Evolutionary conservation across 2,888 invertebrate genomes (phyloP), one percentile per base, ranked within the genome.

Genomic region (Dryobotodes eremita): DNA sequence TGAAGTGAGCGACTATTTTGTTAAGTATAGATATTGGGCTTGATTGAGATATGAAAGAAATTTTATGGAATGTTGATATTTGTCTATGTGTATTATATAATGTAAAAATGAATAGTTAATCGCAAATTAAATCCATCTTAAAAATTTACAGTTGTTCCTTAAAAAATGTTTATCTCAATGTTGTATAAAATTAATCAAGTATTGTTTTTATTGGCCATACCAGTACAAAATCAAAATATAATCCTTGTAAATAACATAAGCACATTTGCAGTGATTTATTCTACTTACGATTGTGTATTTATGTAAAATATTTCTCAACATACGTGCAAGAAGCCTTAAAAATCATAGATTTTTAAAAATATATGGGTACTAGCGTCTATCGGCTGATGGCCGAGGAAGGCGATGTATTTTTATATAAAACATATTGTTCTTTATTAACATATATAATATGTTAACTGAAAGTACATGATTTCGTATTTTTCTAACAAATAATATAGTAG

Each of bases 401-500:
- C 95, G 93, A 96, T 96, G 96, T 96, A 96, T 96, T 96, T 96
- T 96, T 96, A 96, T 96, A 96, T 96, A 96, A 95, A 96, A 92
- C 94, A 95, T 96, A 96, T 96, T 96, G 95, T 95, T 95, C 95
- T 96, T 96, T 96, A 96, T 95, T 96, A 96, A 96, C 96, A 96
- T 96, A 96, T 96, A 94, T 94, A 94, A 96, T 96, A 96, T 96
- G 96, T 96, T 96, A 95, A 96, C 95, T 94, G 93, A 96, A 96
- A 96, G 96, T 96, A 96, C 95, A 96, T 96, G 94, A 94, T 96
- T 96, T 96, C 96, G 95, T 96, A 96, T 96, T 96, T 96, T 96
- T 96, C 96, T 96, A 96, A 96, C 94, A 94, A 92, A 91, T 91
- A 93, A 93, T 94, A 94, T 95, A 93, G 93, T 95, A 94, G 94